Percentiles rank a stretch among this genome's conserved stretches.
Conservation (phyloP, 2,113 vertebrate species). For the Ceratotherium simum region DNA sequence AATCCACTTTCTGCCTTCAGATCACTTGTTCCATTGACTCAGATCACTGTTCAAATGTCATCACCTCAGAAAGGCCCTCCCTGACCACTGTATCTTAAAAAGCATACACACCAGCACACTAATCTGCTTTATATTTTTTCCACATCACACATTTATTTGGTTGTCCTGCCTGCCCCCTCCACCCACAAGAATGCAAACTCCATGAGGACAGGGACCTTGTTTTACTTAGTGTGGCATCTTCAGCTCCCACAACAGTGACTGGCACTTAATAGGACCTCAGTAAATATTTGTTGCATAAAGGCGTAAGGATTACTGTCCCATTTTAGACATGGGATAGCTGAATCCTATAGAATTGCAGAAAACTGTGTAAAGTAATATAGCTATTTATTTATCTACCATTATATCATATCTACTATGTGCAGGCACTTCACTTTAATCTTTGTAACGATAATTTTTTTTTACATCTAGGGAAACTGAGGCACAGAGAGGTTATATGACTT, state of each 20-base stretch:
- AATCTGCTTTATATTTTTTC: neutral
- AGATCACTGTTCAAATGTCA: neutral
- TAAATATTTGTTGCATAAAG: neutral
- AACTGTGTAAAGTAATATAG: neutral
- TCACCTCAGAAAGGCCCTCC: neutral
- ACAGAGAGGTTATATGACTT: neutral
- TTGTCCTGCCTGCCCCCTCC: neutral
- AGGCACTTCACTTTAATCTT: neutral
- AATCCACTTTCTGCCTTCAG: neutral
- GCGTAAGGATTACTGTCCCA: neutral
- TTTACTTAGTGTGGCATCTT: neutral
- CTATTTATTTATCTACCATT: neutral
- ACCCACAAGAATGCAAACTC: neutral
- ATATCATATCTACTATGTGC: neutral
- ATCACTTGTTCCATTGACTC: neutral
- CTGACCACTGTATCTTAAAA: neutral
- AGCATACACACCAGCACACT: neutral
- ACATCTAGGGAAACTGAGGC: neutral
- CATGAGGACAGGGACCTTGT: neutral
- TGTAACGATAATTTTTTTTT: neutral
- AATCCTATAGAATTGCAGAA: neutral
- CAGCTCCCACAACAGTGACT: neutral
- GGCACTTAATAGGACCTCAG: neutral
- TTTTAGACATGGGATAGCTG: neutral
- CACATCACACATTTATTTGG: neutral